Evolutionary conservation across 2,113 vertebrate species (phyloP).

Genomic region (Melanostigma gelatinosum): DNA sequence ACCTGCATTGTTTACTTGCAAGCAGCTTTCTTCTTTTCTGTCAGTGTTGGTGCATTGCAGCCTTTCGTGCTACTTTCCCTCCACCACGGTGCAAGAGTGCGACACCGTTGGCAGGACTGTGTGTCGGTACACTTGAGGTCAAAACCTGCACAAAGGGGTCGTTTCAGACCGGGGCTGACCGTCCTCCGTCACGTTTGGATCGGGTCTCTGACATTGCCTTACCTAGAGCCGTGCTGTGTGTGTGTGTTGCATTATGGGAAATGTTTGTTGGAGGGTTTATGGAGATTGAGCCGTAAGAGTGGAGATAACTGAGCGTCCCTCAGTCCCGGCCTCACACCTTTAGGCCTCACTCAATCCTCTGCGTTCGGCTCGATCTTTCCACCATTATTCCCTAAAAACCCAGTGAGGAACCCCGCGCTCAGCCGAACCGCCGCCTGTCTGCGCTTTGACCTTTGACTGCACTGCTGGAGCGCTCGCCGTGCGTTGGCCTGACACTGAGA

Average conservation of each 20-base stretch:
- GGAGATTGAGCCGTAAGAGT: background rate
- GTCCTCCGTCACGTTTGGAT: too few species aligned
- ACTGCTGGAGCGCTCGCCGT: background rate
- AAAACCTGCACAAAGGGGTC: too few species aligned
- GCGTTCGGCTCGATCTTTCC: constrained; percentile 16
- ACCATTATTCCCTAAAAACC: constrained; percentile 23
- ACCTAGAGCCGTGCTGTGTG: background rate
- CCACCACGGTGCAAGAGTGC: too few species aligned
- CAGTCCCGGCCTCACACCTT: background rate
- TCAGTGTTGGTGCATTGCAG: background rate
- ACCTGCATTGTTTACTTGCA: background rate
- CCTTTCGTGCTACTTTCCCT: too few species aligned
- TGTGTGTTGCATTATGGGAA: constrained; percentile 9
- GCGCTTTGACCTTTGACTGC: constrained; percentile 19
- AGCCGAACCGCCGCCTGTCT: constrained; percentile 23
- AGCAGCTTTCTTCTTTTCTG: background rate
- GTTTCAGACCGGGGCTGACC: too few species aligned
- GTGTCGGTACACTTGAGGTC: background rate
- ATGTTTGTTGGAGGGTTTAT: background rate
- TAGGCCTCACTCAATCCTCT: constrained; percentile 15
- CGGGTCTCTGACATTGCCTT: too few species aligned
- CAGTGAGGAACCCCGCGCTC: constrained; percentile 23
- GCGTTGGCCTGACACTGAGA: constrained; percentile 32
- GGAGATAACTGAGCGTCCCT: background rate
- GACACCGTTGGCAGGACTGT: background rate